These are phyloP conservation scores for Zaprionus capensis DNA, from an alignment of 1,140 invertebrate species.

Conservation along the genomic window DNA sequence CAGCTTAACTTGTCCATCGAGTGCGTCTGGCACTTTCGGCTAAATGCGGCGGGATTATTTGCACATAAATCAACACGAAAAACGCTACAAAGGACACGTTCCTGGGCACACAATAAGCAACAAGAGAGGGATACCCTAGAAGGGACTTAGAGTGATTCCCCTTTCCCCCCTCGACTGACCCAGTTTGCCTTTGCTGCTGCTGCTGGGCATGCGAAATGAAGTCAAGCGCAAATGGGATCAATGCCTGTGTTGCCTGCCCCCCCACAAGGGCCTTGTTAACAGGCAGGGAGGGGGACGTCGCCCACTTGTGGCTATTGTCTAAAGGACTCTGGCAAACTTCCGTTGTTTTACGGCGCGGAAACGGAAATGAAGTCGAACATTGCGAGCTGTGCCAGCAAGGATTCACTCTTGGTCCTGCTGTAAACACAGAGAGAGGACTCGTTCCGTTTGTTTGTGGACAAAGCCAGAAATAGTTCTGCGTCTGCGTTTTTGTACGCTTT, in stretches of 20 bases:
- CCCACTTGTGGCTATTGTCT: constrained; percentile 70
- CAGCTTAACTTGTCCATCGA: constrained; percentile 33
- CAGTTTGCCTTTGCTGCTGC: neutral
- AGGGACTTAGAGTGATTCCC: too few relatives aligned
- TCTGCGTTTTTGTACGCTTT: constrained; percentile 2
- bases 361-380: constrained; percentile 73
- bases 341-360: constrained; percentile 55
- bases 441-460: neutral
- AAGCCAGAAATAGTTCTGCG: constrained; percentile 6
- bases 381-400: constrained; percentile 5
- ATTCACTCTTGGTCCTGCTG: neutral
- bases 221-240: constrained; percentile 75
- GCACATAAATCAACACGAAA: constrained; percentile 79
- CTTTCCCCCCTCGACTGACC: neutral
- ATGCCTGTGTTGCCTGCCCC: constrained; percentile 24
- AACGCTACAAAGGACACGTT: constrained; percentile 62
- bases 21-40: constrained; percentile 54
- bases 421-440: neutral
- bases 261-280: constrained; percentile 1
- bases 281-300: neutral
- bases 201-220: constrained; percentile 48
- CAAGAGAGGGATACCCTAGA: neutral
- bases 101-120: constrained; percentile 15
- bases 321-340: constrained; percentile 51
- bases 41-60: constrained; percentile 74